Percentiles rank a stretch among this genome's conserved stretches.
Evolutionary conservation across 2,113 vertebrate species (phyloP).

Genomic region (Vanacampus margaritifer): DNA sequence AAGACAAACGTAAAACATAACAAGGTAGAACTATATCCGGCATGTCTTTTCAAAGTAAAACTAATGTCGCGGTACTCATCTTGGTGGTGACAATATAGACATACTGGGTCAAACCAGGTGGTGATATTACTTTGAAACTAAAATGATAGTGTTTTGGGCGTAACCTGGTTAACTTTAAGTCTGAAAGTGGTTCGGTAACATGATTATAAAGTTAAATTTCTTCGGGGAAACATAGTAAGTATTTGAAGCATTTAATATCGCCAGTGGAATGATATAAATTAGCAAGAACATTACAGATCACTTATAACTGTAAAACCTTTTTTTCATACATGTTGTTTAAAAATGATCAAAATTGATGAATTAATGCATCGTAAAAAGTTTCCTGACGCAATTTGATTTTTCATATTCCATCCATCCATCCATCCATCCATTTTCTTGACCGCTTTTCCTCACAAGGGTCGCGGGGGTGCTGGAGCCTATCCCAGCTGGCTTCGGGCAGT

Average conservation of each 20-base stretch:
- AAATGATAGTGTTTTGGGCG: neutral
- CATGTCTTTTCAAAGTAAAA: conserved; percentile 29
- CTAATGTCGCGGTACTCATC: neutral
- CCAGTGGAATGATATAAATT: neutral
- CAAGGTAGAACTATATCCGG: conserved; percentile 21
- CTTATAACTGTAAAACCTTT: neutral
- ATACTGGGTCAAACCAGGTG: fast-evolving
- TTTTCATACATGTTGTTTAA: no score
- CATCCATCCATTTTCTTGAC: no score
- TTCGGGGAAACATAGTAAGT: no score
- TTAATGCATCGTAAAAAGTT: no score
- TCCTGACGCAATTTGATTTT: no score
- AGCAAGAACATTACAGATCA: neutral
- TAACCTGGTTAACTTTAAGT: neutral
- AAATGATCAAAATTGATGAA: neutral
- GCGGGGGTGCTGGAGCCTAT: no score
- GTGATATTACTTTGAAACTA: conserved; percentile 2
- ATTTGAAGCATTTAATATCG: neutral
- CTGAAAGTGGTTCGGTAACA: neutral
- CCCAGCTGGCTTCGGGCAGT: no score
- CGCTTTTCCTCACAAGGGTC: no score
- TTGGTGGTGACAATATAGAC: neutral
- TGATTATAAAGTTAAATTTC: neutral
- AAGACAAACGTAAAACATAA: no score
- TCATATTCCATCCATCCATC: no score